Evolutionary conservation across 2,888 invertebrate species (phyloP), one percentile per base, ranked within the genome.

Genomic region (Ptychoptera albimana): DNA sequence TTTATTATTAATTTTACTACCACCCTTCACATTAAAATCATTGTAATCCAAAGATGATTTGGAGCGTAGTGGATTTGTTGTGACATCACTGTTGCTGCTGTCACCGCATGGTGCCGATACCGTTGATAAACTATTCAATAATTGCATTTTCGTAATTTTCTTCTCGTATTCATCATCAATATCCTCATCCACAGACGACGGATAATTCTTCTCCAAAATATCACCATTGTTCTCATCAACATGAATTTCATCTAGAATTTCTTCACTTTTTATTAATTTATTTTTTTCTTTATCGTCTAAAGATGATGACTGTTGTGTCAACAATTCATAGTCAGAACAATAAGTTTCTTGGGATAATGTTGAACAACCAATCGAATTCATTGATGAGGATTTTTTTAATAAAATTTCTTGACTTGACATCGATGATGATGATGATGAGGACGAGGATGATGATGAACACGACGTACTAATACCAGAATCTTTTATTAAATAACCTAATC

Each of bases 401-500:
- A 23, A 23, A 23, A 7, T 23, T 23, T 23, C 23, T 7, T 23
- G 23, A 23, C 23, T 23, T 23, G 23, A 23, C 7, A 7, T 23
- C 7, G 23, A 23, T 23, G 23, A 23, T 23, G 23, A 23, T 5
- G 23, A 23, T 3, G 23, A 55, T 10, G 55, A 55, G 23, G 51
- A 51, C 11, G 54, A 54, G n/a, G 23, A 23, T 23, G 23, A 23
- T 5, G 23, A 23, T 3, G 23, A 55, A 8, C 54, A 55, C 16
- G 51, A 51, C 11, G 54, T 53, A 45, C 54, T 54, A 37, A 54
- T 47, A 30, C 55, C 55, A 12, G 55, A 55, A 48, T 55, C 55
- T 48, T 54, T 55, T 16, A 15, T 14, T n/a, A 8, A 35, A 2
- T 16, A 44, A 10, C 39, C 39, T 16, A 42, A 37, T n/a, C 11